Percentiles rank a stretch among this genome's conserved stretches.
phyloP scores from a whole-genome alignment of 64 coral and sea anemone genomes.

The Montipora efflorescens region DNA sequence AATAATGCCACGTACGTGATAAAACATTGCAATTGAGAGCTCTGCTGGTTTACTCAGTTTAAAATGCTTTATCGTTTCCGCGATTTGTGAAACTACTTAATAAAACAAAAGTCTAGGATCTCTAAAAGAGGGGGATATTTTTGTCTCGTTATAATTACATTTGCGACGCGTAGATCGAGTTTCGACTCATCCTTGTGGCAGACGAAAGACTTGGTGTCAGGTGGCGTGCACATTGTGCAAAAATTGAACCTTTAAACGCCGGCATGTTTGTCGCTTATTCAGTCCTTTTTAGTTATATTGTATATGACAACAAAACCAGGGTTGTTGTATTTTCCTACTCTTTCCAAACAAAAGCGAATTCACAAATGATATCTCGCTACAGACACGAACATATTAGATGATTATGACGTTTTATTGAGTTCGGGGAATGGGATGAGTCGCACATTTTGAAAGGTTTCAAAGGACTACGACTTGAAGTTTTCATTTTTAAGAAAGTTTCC shows the following conservation, averaged over 20 bases:
- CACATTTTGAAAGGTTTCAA: background rate
- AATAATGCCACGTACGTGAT: constrained; percentile 45
- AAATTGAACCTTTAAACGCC: constrained; percentile 23
- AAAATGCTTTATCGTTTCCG: background rate
- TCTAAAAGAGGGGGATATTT: background rate
- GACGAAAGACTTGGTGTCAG: constrained; percentile 31
- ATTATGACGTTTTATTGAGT: no score
- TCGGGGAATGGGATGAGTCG: no score
- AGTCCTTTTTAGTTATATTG: background rate
- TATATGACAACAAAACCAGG: background rate
- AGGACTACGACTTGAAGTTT: background rate
- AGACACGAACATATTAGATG: no score
- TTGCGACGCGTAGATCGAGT: constrained; percentile 23
- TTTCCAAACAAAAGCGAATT: background rate
- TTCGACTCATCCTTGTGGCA: constrained; percentile 7
- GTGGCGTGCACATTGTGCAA: constrained; percentile 31
- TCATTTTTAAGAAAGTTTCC: no score
- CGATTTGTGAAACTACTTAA: constrained; percentile 1
- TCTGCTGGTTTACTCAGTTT: background rate
- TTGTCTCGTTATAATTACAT: constrained; percentile 9
- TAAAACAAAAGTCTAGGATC: constrained; percentile 2
- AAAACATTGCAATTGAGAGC: background rate
- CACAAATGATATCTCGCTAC: background rate
- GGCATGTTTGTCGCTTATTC: background rate
- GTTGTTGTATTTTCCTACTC: background rate